Base-by-base conservation (phyloP, 2,888 invertebrate species). In the Vesta saturnalis region DNA sequence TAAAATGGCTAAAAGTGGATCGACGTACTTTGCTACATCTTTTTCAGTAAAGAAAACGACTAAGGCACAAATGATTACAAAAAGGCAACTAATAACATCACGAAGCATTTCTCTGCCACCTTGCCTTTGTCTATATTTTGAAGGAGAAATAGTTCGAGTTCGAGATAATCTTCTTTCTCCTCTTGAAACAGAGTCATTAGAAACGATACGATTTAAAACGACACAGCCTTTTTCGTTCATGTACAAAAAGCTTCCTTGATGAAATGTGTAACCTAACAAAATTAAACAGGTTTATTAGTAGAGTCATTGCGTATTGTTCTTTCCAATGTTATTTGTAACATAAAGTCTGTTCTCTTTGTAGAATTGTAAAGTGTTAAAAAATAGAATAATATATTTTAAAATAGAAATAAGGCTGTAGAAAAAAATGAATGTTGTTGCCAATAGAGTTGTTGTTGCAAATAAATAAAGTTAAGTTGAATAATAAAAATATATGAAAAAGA, bases 1-100 rank as follows among this genome's bases (percentile, higher is more conserved):
- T 66, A 91, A 83, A 47, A 95, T 90, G 0, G 95, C 91, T 23
- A 94, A 85, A 1, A 90, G 85, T 0, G 95, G 95, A 84, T 93
- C 92, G 21, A 91, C 85, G 73, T 86, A 91, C 81, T 94, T 94
- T 0, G 91, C 91, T 64, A 92, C 85, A 59, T 89, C 81, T 56
- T 86, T 83, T 62, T 87, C 85, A 22, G 87, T 87, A 73, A 89
- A 87, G 73, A 89, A 86, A 0, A 92, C 89, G 18, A 90, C 80
- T 1, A 88, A 78, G 0, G 91, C 87, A 75, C 89, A 89, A 0
- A 89, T 79, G 76, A 95, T 92, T 35, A 95, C 94, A 76, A 94
- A 89, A 59, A 94, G 78, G 73, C 93, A 93, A 73, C 92, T 90
- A 63, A 88, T 85, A 55, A 87, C 83, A 81, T 91, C 91, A 19